A percentile compares a stretch with the other conserved stretches of the same genome.
Conservation (phyloP, 2,797 vertebrate species). For the Coregonus sp. region DNA sequence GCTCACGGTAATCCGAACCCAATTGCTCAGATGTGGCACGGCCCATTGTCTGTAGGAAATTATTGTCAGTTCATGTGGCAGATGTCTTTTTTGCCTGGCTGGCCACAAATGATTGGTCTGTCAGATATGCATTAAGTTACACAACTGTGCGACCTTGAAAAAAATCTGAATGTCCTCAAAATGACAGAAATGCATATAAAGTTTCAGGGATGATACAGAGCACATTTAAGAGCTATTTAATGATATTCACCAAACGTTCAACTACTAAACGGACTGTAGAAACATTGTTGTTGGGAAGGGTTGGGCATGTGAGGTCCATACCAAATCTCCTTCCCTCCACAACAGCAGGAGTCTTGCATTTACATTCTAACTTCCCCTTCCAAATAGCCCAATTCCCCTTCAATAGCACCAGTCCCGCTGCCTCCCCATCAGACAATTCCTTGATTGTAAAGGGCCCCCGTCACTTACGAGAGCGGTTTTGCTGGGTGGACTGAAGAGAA, state of each 20-base stretch:
- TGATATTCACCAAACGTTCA: slow-evolving; percentile 3
- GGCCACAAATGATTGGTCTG: slow-evolving; percentile 9
- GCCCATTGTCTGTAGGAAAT: slow-evolving; percentile 42
- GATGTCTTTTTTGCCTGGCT: slow-evolving; percentile 40
- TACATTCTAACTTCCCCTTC: slow-evolving; percentile 56
- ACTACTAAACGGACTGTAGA: slow-evolving; percentile 3
- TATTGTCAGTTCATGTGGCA: slow-evolving; percentile 48
- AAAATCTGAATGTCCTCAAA: neutral
- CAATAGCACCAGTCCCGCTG: slow-evolving; percentile 48
- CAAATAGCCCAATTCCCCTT: slow-evolving; percentile 48
- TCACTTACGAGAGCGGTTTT: slow-evolving; percentile 49
- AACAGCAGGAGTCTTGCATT: slow-evolving; percentile 65
- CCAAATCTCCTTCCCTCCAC: slow-evolving; percentile 51
- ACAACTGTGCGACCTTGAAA: neutral
- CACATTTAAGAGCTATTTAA: neutral
- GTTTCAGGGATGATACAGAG: neutral
- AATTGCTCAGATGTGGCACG: slow-evolving; percentile 39
- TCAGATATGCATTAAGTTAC: neutral
- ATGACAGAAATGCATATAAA: neutral
- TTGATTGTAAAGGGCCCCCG: slow-evolving; percentile 66
- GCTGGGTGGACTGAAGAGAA: slow-evolving; percentile 50
- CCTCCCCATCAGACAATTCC: slow-evolving; percentile 61
- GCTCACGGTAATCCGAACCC: slow-evolving; percentile 46
- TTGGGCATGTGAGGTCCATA: slow-evolving; percentile 48
- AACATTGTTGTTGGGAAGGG: slow-evolving; percentile 38